A percentile compares a stretch with the other conserved stretches of the same genome.
These are phyloP conservation scores for Xenopus petersii DNA, from an alignment of 2,797 vertebrate species.

Conservation along the genomic window DNA sequence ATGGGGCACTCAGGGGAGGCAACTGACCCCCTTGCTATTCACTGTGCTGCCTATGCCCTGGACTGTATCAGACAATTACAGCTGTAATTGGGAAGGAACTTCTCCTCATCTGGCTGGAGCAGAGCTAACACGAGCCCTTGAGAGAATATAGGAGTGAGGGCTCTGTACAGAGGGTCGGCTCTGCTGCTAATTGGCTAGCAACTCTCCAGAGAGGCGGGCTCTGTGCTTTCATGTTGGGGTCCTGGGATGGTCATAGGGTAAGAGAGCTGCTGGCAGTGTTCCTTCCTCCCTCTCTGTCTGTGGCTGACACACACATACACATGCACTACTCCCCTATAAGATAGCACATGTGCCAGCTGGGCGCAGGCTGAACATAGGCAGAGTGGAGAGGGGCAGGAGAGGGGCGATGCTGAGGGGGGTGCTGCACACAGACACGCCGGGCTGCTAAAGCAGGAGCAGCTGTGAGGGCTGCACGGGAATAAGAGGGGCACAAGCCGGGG, in stretches of 20 bases:
- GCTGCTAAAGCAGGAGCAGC: slow-evolving; percentile 17
- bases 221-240: slow-evolving; percentile 41
- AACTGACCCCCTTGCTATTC: no score
- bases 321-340: not conserved
- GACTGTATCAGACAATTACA: no score
- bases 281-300: slow-evolving; percentile 7
- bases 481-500: slow-evolving; percentile 25
- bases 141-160: no score
- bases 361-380: not conserved
- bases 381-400: not conserved
- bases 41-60: no score
- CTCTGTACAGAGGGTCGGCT: not conserved
- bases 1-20: no score
- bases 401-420: slow-evolving; percentile 28
- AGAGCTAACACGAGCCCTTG: no score
- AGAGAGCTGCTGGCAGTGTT: slow-evolving; percentile 33
- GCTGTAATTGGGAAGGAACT: no score
- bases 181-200: slow-evolving; percentile 48
- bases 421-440: not conserved
- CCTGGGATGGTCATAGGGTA: slow-evolving; percentile 42
- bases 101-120: no score
- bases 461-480: slow-evolving; percentile 32
- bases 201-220: slow-evolving; percentile 58
- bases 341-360: slow-evolving; percentile 12
- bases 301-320: slow-evolving; percentile 16